Conservation (phyloP, 2,113 vertebrate species). For the Octodon degus region DNA sequence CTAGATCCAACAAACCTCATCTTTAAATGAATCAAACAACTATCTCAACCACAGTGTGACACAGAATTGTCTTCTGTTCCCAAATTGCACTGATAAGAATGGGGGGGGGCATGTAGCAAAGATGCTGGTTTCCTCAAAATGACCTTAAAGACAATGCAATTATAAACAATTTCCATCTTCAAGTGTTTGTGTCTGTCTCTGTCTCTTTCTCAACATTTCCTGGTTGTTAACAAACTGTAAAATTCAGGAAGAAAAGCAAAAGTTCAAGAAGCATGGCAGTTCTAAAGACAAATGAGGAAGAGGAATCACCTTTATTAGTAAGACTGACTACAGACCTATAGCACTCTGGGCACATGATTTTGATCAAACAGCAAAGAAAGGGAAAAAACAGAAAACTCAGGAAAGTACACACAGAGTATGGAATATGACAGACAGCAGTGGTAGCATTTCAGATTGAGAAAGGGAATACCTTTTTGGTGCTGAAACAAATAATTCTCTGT, state of each 20-base stretch:
- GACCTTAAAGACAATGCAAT: neutral
- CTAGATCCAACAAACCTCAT: neutral
- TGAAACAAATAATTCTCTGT: neutral
- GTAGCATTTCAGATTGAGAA: neutral
- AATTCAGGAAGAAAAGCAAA: neutral
- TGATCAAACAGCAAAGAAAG: neutral
- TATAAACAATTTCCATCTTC: neutral
- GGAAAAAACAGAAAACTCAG: neutral
- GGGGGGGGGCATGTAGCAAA: neutral
- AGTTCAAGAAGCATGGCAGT: neutral
- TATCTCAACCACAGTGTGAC: neutral
- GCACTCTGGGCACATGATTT: neutral
- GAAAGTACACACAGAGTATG: neutral
- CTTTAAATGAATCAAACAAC: neutral
- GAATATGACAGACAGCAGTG: neutral
- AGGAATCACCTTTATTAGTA: neutral
- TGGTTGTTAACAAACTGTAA: constrained; percentile 2
- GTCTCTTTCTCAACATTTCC: neutral
- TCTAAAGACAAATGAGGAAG: neutral
- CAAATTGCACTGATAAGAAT: neutral
- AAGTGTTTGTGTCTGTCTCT: neutral
- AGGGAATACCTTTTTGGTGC: neutral
- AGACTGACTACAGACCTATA: neutral
- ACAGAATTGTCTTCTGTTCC: neutral
- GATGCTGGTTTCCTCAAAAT: neutral